Evolutionary conservation across 2,113 vertebrate species (phyloP).

Genomic region (Electrona antarctica): DNA sequence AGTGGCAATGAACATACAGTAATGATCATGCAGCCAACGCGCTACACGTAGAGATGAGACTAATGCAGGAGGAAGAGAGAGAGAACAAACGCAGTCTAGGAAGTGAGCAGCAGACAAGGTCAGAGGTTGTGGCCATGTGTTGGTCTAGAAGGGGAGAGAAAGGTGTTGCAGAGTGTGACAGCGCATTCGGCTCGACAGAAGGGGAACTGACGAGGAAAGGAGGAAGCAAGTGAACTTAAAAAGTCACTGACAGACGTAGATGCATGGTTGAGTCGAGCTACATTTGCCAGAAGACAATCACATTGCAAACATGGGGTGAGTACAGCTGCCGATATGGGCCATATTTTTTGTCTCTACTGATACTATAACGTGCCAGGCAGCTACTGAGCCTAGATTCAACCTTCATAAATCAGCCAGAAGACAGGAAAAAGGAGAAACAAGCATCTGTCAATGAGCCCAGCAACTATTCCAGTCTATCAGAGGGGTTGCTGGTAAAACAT

Average conservation of each 20-base stretch:
- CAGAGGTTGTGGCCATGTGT: conserved; percentile 51
- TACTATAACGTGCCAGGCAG: no score
- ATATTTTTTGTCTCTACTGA: no score
- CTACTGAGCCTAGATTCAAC: no score
- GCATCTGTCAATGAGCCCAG: not conserved
- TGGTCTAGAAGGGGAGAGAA: conserved; percentile 7
- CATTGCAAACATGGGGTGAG: conserved; percentile 53
- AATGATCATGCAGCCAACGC: no score
- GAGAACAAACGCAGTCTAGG: conserved; percentile 48
- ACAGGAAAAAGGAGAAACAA: not conserved
- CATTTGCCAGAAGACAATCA: not conserved
- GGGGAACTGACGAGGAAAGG: not conserved
- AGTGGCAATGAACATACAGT: no score
- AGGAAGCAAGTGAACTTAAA: not conserved
- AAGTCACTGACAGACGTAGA: not conserved
- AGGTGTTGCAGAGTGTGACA: conserved; percentile 18
- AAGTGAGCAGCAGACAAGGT: conserved; percentile 50
- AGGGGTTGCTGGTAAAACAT: no score
- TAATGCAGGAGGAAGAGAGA: conserved; percentile 47
- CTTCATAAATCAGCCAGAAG: not conserved
- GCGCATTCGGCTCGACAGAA: not conserved
- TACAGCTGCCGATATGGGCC: not conserved
- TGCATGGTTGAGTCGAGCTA: not conserved
- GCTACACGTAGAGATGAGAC: conserved; percentile 26
- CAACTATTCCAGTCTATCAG: not conserved